These are phyloP conservation scores for Scaptomyza reducta DNA, from an alignment of 2,888 invertebrate species.

Conservation along the genomic window DNA sequence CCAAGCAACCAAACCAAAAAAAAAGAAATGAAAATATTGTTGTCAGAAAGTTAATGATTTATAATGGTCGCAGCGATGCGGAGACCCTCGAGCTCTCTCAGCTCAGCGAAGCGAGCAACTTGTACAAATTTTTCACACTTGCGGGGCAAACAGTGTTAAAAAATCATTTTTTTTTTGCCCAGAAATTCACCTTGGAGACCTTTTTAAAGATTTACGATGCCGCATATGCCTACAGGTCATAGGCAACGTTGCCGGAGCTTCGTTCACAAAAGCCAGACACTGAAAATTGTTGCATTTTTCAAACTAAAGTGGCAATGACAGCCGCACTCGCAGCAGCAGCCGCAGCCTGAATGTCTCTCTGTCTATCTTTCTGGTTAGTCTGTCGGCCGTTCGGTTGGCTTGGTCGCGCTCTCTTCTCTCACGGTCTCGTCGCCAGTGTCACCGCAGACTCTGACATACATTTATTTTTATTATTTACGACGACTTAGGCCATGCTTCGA, in stretches of 20 bases:
- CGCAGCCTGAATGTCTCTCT: conserved; percentile 20
- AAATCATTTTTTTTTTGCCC: conserved; percentile 18
- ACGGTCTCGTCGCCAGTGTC: conserved; percentile 54
- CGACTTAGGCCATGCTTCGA: conserved; percentile 64
- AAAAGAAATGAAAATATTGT: conserved; percentile 66
- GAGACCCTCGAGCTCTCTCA: conserved; percentile 38
- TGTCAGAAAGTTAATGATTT: conserved; percentile 80
- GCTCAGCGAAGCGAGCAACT: conserved; percentile 70
- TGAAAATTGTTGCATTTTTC: conserved; percentile 78
- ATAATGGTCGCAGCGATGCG: conserved; percentile 62
- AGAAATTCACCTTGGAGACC: conserved; percentile 76
- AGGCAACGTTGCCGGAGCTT: conserved; percentile 42
- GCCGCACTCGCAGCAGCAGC: conserved; percentile 31
- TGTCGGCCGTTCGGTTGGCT: background rate
- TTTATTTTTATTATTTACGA: conserved; percentile 80
- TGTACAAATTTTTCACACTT: conserved; percentile 80
- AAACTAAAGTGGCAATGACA: conserved; percentile 78
- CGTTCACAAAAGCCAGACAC: conserved; percentile 59
- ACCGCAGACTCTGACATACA: conserved; percentile 79
- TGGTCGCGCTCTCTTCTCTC: background rate
- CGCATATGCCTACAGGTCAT: conserved; percentile 82
- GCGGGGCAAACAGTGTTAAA: conserved; percentile 56
- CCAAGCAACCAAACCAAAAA: background rate
- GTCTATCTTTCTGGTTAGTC: conserved; percentile 7
- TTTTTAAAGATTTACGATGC: conserved; percentile 83